Percentiles rank a stretch among this genome's conserved stretches.
phyloP scores from a whole-genome alignment of 2,888 invertebrate genomes.

The Scrobipalpa costella region DNA sequence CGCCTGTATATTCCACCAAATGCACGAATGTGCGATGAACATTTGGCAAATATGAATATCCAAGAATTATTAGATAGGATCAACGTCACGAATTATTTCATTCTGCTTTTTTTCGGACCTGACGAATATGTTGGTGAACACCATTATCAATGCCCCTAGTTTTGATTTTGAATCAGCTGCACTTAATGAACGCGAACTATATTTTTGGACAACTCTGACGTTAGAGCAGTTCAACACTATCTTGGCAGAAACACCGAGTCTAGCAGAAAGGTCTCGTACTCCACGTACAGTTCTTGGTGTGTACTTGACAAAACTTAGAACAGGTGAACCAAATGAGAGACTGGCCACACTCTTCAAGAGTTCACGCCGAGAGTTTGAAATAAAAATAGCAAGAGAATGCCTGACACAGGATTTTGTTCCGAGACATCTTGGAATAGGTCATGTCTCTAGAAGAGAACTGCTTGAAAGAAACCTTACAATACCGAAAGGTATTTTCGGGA shows the following conservation, averaged over 20 bases:
- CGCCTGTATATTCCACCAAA: conserved; percentile 17
- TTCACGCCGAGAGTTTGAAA: conserved; percentile 16
- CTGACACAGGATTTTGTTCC: conserved; percentile 23
- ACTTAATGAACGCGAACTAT: conserved; percentile 25
- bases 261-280: conserved; percentile 26
- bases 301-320: conserved; percentile 28
- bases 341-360: conserved; percentile 20
- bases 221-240: conserved; percentile 28
- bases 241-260: conserved; percentile 27
- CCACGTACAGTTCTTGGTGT: conserved; percentile 27
- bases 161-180: too few species aligned
- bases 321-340: conserved; percentile 13
- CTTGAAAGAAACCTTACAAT: conserved; percentile 21
- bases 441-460: neutral
- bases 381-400: conserved; percentile 22
- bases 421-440: conserved; percentile 18
- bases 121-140: conserved; percentile 28
- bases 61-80: conserved; percentile 13
- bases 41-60: conserved; percentile 20
- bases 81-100: conserved; percentile 20
- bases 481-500: conserved; percentile 27
- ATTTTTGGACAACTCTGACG: conserved; percentile 27
- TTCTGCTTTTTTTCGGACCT: conserved; percentile 29
- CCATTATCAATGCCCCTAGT: too few species aligned
- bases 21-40: conserved; percentile 25